phyloP scores from a whole-genome alignment of 2,113 vertebrate genomes.

The Saccopteryx bilineata region DNA sequence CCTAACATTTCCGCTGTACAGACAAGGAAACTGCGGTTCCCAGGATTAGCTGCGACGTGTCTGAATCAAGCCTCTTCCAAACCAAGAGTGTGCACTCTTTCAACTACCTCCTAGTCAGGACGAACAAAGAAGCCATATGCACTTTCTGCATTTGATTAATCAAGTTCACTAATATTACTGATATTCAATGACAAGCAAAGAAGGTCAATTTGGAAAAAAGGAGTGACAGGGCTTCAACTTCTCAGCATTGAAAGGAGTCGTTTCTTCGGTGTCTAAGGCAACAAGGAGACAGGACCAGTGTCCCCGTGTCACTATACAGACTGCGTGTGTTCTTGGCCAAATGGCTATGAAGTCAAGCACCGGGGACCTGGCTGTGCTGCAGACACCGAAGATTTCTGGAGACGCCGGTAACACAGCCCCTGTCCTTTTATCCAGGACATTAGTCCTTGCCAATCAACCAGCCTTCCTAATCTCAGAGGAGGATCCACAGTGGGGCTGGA shows the following conservation, averaged over 20 bases:
- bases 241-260: neutral
- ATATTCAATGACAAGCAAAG: neutral
- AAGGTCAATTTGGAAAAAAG: neutral
- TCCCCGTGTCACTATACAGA: neutral
- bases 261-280: neutral
- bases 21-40: neutral
- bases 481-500: neutral
- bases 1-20: neutral
- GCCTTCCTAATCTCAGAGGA: constrained; percentile 56
- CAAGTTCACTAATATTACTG: neutral
- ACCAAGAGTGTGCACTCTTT: neutral
- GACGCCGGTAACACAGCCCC: neutral
- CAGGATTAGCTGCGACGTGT: neutral
- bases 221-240: neutral
- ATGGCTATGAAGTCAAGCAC: neutral
- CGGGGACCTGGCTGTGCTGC: neutral
- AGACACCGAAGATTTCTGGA: neutral
- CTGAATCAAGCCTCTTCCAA: neutral
- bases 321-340: neutral
- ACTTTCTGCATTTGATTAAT: neutral
- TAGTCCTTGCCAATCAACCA: constrained; percentile 26
- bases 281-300: neutral
- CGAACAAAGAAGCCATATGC: neutral
- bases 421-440: constrained; percentile 16
- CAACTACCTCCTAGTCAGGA: neutral